Conservation (phyloP, 1,140 invertebrate species). For the Olivierus martensii region DNA sequence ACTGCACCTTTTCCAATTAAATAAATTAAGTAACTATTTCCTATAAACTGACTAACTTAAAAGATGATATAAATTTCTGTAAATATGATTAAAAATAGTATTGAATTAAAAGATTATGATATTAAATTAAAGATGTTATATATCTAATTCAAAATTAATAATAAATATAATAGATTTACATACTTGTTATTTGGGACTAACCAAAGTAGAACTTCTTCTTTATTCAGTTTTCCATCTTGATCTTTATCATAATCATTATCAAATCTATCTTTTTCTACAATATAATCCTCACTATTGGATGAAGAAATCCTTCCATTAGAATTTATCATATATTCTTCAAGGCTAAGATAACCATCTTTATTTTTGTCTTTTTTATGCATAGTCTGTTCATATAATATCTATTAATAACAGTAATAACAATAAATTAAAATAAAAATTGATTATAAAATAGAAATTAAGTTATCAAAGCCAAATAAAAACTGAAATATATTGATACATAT, state of each 20-base stretch:
- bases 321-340: conserved; percentile 21
- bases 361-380: conserved; percentile 18
- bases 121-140: background rate
- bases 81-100: too few relatives aligned
- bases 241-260: conserved; percentile 74
- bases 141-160: background rate
- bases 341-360: conserved; percentile 19
- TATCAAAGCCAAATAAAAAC: too few relatives aligned
- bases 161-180: conserved; percentile 28
- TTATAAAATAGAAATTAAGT: too few relatives aligned
- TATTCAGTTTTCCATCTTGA: conserved; percentile 63
- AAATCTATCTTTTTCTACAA: conserved; percentile 80
- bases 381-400: conserved; percentile 17
- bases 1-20: too few relatives aligned
- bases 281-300: conserved; percentile 16
- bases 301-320: background rate
- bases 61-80: too few relatives aligned
- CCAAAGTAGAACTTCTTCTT: conserved; percentile 73
- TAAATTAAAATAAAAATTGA: background rate
- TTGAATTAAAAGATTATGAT: background rate
- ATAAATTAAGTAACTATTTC: too few relatives aligned
- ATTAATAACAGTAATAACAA: background rate
- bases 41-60: too few relatives aligned
- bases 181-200: conserved; percentile 81
- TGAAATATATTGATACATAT: too few relatives aligned